These are phyloP conservation scores for Oikopleura albicans DNA, from an alignment of 23 tunicate genomes.

Conservation along the genomic window DNA sequence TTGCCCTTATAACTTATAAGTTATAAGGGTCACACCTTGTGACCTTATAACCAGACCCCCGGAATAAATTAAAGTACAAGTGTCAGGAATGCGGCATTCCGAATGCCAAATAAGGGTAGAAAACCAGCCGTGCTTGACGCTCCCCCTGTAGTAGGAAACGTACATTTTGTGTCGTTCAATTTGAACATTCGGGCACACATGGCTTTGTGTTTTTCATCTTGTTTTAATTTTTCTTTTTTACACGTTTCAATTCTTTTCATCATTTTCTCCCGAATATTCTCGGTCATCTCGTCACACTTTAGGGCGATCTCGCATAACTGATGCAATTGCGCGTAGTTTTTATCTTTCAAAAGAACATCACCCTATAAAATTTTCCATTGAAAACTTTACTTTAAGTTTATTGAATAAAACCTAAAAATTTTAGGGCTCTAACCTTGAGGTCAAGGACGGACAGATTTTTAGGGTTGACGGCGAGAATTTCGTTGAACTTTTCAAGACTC, in stretches of 20 bases:
- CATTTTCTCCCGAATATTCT: background rate
- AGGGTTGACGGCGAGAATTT: background rate
- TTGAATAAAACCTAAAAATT: too few species aligned
- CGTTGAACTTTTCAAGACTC: background rate
- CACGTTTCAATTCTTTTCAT: background rate
- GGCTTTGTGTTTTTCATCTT: background rate
- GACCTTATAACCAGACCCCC: too few species aligned
- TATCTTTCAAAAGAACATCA: background rate
- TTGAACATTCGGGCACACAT: slow-evolving; percentile 1
- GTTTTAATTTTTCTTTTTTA: background rate
- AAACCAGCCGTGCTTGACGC: too few species aligned
- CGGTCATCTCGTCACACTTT: background rate
- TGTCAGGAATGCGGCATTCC: too few species aligned
- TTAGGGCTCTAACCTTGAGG: background rate
- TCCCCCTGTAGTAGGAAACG: too few species aligned
- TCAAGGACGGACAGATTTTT: background rate
- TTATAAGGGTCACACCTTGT: too few species aligned
- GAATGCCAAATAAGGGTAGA: too few species aligned
- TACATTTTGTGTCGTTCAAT: too few species aligned
- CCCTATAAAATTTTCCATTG: background rate
- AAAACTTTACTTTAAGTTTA: too few species aligned
- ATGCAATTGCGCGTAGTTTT: background rate
- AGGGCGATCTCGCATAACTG: background rate
- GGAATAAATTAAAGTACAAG: too few species aligned
- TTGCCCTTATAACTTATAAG: too few species aligned